Evolutionary conservation across 92 coral and sea anemone genomes (phyloP).

Genomic region (Zoanthus solanderi): DNA sequence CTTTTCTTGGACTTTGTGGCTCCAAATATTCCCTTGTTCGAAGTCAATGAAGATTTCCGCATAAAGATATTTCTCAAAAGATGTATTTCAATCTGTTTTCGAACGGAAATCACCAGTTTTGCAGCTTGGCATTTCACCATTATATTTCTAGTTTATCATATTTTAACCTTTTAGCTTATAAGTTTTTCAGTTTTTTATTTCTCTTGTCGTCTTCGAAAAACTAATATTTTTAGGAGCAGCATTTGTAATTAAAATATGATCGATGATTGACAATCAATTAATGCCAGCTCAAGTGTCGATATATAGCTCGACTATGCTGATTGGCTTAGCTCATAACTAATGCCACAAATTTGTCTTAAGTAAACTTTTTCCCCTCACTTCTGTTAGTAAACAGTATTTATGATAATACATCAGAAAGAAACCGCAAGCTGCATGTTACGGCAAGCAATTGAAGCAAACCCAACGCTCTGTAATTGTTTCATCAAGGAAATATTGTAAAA

Average conservation of each 20-base stretch:
- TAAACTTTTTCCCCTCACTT: constrained; percentile 21
- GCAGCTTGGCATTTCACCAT: too few species aligned
- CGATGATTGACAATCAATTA: constrained; percentile 41
- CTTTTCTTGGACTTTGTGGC: too few species aligned
- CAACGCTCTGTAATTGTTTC: constrained; percentile 3
- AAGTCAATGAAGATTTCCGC: neutral
- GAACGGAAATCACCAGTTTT: too few species aligned
- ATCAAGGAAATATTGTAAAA: neutral
- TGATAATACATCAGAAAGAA: constrained; percentile 10
- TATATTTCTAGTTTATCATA: neutral
- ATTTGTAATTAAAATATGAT: constrained; percentile 34
- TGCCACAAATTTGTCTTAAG: constrained; percentile 15
- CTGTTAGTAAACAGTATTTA: constrained; percentile 12
- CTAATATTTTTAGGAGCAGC: constrained; percentile 6
- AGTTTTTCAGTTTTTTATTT: neutral
- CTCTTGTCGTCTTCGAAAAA: neutral
- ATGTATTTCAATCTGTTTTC: neutral
- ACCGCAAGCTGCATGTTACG: constrained; percentile 15
- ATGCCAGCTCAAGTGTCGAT: neutral
- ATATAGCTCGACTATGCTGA: neutral
- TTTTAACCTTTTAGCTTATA: neutral
- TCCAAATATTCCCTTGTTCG: neutral
- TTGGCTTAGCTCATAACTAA: constrained; percentile 16
- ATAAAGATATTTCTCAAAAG: neutral
- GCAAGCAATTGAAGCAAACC: neutral